These are phyloP conservation scores for Drosophila meridionalis DNA, from an alignment of 2,888 invertebrate species.

Conservation along the genomic window DNA sequence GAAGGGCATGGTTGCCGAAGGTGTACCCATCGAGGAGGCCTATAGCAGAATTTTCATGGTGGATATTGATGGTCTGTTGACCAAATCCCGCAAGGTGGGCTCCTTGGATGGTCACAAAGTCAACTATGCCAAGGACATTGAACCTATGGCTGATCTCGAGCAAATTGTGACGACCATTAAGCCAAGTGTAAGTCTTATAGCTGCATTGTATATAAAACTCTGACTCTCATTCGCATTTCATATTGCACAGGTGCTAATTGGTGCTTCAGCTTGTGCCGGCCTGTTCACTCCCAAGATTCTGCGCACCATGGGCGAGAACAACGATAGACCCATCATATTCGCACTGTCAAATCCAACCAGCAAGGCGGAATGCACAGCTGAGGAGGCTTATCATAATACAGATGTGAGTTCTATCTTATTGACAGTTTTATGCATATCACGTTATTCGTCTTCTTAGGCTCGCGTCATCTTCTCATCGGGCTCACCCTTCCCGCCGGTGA, in stretches of 20 bases:
- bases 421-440: not conserved
- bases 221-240: not conserved
- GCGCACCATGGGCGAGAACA: slow-evolving; percentile 93
- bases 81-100: slow-evolving; percentile 88
- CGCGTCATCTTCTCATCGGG: slow-evolving; percentile 97
- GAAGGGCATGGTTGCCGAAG: slow-evolving; percentile 93
- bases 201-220: not conserved
- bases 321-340: slow-evolving; percentile 96
- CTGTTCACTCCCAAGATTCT: slow-evolving; percentile 96
- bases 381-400: slow-evolving; percentile 95
- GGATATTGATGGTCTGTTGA: slow-evolving; percentile 96
- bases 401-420: slow-evolving; percentile 88
- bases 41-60: slow-evolving; percentile 97
- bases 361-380: slow-evolving; percentile 99
- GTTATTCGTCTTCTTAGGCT: slow-evolving; percentile 88
- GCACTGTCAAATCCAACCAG: slow-evolving; percentile 99
- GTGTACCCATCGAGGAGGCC: slow-evolving; percentile 89
- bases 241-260: slow-evolving; percentile 86
- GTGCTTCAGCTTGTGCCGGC: slow-evolving; percentile 96
- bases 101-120: slow-evolving; percentile 89
- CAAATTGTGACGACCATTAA: slow-evolving; percentile 93
- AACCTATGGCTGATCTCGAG: slow-evolving; percentile 91
- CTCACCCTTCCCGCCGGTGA: slow-evolving; percentile 96
- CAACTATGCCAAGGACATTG: slow-evolving; percentile 91
- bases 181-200: slow-evolving; percentile 90